These are phyloP conservation scores for Epinephelus lanceolatus DNA, from an alignment of 2,113 vertebrate genomes.

Conservation along the genomic window DNA sequence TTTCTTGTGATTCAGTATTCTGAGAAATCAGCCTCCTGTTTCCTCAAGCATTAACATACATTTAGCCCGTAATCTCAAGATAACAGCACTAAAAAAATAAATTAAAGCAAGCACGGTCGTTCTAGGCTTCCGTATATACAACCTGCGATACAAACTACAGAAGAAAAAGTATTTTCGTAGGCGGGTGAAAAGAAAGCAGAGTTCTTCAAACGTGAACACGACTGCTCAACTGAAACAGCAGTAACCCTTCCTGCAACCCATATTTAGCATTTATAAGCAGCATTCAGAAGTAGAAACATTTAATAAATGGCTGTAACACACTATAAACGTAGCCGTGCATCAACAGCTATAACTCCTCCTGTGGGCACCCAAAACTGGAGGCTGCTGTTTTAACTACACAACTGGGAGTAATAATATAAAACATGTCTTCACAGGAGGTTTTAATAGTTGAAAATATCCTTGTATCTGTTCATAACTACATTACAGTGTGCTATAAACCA, in stretches of 20 bases:
- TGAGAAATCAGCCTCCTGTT: too few species aligned
- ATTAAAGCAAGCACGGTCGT: too few species aligned
- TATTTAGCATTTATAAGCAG: background rate
- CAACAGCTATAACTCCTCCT: too few species aligned
- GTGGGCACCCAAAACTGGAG: too few species aligned
- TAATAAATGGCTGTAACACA: background rate
- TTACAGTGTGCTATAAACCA: background rate
- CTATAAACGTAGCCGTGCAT: background rate
- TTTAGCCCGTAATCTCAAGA: too few species aligned
- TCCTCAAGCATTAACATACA: too few species aligned
- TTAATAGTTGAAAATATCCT: background rate
- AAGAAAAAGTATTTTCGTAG: background rate
- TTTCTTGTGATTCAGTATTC: too few species aligned
- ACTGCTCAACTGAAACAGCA: background rate
- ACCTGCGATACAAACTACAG: background rate
- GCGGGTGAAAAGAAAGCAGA: background rate
- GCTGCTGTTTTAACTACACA: background rate
- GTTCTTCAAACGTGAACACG: too few species aligned
- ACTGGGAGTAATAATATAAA: background rate
- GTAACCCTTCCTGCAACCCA: too few species aligned
- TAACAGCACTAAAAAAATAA: too few species aligned
- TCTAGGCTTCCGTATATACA: too few species aligned
- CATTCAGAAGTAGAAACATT: background rate
- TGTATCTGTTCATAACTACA: background rate
- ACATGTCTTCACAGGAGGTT: background rate